These are phyloP conservation scores for Pinna nobilis DNA, from an alignment of 1,140 invertebrate species.

Conservation along the genomic window DNA sequence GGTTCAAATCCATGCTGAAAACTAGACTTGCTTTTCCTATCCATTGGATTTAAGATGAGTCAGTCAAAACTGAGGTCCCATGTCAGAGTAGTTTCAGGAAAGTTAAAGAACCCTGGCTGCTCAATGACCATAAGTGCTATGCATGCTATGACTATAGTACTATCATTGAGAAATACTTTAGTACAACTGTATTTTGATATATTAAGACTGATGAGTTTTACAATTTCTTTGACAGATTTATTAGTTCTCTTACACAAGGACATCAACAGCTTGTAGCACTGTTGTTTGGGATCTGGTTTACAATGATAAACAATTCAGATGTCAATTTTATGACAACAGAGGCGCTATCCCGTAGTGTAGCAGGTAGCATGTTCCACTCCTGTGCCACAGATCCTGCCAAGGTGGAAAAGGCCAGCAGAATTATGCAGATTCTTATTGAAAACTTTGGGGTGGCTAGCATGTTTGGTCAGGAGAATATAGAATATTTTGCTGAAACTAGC, in stretches of 20 bases:
- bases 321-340: constrained; percentile 91
- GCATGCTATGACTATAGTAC: too few relatives aligned
- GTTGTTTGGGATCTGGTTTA: constrained; percentile 95
- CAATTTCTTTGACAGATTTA: constrained; percentile 81
- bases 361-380: constrained; percentile 96
- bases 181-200: too few relatives aligned
- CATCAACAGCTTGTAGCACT: constrained; percentile 95
- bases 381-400: constrained; percentile 71
- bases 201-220: too few relatives aligned
- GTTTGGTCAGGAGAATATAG: constrained; percentile 96
- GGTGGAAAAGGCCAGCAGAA: constrained; percentile 87
- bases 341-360: constrained; percentile 93
- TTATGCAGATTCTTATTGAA: constrained; percentile 82
- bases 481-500: constrained; percentile 88
- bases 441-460: constrained; percentile 96
- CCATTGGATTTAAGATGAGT: too few relatives aligned
- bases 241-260: constrained; percentile 89
- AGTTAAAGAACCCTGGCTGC: too few relatives aligned
- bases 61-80: too few relatives aligned
- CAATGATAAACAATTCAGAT: constrained; percentile 94
- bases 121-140: too few relatives aligned
- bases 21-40: too few relatives aligned
- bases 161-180: too few relatives aligned
- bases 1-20: too few relatives aligned
- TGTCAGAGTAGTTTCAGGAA: too few relatives aligned